phyloP scores from a whole-genome alignment of 2,797 vertebrate species.

The Paramormyrops hopkinsi region DNA sequence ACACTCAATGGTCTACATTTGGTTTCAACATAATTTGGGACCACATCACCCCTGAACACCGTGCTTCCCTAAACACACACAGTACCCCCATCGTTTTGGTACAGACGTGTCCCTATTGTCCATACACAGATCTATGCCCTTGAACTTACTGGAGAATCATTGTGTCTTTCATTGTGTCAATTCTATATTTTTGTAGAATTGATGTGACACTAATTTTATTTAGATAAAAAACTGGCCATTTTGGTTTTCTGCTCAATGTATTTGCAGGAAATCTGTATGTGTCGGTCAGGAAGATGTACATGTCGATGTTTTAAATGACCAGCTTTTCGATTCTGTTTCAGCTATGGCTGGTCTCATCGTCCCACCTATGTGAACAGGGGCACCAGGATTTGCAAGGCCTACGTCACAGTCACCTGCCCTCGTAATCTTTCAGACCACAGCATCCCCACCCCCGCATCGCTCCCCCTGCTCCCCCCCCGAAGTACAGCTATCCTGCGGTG shows the following conservation, averaged over 20 bases:
- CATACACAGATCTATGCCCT: neutral
- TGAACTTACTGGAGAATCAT: neutral
- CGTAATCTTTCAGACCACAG: constrained; percentile 33
- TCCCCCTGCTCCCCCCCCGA: neutral
- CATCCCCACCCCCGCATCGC: neutral
- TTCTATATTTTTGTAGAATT: neutral
- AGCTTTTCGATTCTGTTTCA: constrained; percentile 40
- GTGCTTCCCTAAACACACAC: neutral
- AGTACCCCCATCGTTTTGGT: neutral
- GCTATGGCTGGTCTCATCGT: constrained; percentile 74
- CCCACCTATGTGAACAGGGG: constrained; percentile 66
- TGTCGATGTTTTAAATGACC: neutral
- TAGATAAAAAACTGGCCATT: neutral
- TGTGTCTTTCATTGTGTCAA: neutral
- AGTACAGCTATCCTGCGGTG: neutral
- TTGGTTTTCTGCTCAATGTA: neutral
- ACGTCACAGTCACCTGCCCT: constrained; percentile 30
- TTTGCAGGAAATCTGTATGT: neutral
- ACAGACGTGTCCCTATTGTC: neutral
- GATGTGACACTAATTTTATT: neutral
- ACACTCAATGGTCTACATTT: neutral
- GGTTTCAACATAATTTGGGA: neutral
- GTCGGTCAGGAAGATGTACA: neutral
- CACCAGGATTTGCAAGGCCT: constrained; percentile 9
- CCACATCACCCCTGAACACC: neutral